phyloP scores from a whole-genome alignment of 1,140 invertebrate species.

The Dufourea novaeangliae region DNA sequence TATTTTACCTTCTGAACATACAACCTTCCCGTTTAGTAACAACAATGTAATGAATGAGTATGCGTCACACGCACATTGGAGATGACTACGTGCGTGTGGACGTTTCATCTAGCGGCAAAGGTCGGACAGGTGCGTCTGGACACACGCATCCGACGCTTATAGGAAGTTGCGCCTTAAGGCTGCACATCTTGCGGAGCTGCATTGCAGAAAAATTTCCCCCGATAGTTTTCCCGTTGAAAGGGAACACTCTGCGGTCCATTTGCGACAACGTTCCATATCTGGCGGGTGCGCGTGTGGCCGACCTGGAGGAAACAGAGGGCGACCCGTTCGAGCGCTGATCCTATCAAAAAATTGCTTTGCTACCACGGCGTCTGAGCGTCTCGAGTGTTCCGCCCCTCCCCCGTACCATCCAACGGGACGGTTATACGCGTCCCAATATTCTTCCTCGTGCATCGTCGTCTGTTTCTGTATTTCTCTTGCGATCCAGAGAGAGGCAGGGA shows the following conservation, averaged over 20 bases:
- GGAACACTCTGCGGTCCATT: constrained; percentile 52
- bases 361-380: constrained; percentile 68
- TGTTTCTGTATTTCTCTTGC: constrained; percentile 26
- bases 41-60: too few relatives aligned
- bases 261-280: constrained; percentile 61
- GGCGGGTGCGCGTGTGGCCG: constrained; percentile 30
- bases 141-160: background rate
- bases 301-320: constrained; percentile 63
- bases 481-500: constrained; percentile 24
- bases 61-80: too few relatives aligned
- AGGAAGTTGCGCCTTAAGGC: background rate
- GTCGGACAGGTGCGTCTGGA: too few relatives aligned
- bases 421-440: constrained; percentile 51
- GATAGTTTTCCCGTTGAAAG: constrained; percentile 46
- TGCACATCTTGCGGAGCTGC: constrained; percentile 30
- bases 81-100: too few relatives aligned
- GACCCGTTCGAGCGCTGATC: constrained; percentile 61
- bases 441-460: constrained; percentile 12
- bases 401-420: constrained; percentile 11
- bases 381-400: constrained; percentile 34
- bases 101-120: too few relatives aligned
- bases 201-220: constrained; percentile 56
- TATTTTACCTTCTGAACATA: too few relatives aligned
- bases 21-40: too few relatives aligned
- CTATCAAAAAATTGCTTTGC: constrained; percentile 75